Conservation (phyloP, 2,888 invertebrate genomes). For the Heteropelma amictum region DNA sequence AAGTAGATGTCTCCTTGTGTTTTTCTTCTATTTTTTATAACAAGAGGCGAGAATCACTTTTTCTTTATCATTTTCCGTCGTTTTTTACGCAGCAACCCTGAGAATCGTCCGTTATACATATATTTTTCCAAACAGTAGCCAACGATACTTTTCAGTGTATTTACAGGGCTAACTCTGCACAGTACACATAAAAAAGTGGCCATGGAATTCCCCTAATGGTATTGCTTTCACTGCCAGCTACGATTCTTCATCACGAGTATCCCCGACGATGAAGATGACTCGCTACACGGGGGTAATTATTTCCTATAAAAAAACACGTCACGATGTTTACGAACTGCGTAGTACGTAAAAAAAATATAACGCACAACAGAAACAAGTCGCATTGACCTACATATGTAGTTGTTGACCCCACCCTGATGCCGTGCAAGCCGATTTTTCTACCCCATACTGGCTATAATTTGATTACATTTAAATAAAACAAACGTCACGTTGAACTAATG, state of each 20-base stretch:
- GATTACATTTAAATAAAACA: no score
- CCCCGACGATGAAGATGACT: constrained; percentile 2
- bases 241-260: background rate
- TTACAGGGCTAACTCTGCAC: background rate
- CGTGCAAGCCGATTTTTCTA: background rate
- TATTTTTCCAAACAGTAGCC: background rate
- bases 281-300: background rate
- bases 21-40: background rate
- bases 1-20: no score
- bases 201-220: constrained; percentile 4
- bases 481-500: no score
- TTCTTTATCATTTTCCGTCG: background rate
- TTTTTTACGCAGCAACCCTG: background rate
- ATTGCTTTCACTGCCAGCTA: background rate
- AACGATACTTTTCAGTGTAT: background rate
- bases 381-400: background rate
- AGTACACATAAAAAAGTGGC: no score
- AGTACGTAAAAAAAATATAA: background rate
- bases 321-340: background rate
- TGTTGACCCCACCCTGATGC: background rate
- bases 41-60: background rate
- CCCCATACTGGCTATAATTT: no score
- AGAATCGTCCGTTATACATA: background rate
- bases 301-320: background rate
- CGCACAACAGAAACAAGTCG: background rate